Conservation (phyloP, 1,140 invertebrate genomes). For the Pseudomyrmex dendroicus region DNA sequence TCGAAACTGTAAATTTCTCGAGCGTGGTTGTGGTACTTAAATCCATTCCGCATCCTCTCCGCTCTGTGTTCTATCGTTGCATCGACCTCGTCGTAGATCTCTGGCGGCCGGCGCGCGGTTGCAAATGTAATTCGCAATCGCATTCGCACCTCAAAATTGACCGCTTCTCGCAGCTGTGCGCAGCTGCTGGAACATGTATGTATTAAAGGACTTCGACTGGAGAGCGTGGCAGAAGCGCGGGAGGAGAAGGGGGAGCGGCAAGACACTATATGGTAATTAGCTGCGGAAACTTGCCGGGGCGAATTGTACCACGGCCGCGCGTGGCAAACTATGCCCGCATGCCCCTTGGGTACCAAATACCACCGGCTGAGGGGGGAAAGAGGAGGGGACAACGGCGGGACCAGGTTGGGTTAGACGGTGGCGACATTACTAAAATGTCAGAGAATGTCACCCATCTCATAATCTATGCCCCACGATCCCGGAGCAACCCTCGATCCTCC, state of each 20-base stretch:
- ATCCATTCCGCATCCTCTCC: not conserved
- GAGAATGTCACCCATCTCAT: conserved; percentile 82
- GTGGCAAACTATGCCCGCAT: conserved; percentile 75
- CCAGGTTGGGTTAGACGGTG: conserved; percentile 67
- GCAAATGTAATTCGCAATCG: conserved; percentile 44
- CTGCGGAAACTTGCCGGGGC: conserved; percentile 70
- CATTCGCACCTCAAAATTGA: conserved; percentile 57
- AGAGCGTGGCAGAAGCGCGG: not conserved
- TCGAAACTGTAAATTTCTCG: not conserved
- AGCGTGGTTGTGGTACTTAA: not conserved
- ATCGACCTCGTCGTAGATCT: conserved; percentile 17
- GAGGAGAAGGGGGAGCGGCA: conserved; percentile 45
- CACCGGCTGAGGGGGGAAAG: conserved; percentile 56
- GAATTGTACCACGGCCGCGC: conserved; percentile 68
- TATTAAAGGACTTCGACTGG: conserved; percentile 63
- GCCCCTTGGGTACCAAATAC: conserved; percentile 77
- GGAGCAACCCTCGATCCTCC: conserved; percentile 50
- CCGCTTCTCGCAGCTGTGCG: conserved; percentile 37
- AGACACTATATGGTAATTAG: conserved; percentile 74
- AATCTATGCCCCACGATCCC: conserved; percentile 74
- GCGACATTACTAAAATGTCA: conserved; percentile 83
- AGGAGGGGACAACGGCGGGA: conserved; percentile 13
- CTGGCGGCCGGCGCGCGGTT: not conserved
- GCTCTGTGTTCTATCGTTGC: not conserved
- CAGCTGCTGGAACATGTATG: conserved; percentile 61